Percentiles rank a stretch among this genome's conserved stretches.
phyloP scores from a whole-genome alignment of 2,888 invertebrate genomes.

The Standfussiana lucernea region DNA sequence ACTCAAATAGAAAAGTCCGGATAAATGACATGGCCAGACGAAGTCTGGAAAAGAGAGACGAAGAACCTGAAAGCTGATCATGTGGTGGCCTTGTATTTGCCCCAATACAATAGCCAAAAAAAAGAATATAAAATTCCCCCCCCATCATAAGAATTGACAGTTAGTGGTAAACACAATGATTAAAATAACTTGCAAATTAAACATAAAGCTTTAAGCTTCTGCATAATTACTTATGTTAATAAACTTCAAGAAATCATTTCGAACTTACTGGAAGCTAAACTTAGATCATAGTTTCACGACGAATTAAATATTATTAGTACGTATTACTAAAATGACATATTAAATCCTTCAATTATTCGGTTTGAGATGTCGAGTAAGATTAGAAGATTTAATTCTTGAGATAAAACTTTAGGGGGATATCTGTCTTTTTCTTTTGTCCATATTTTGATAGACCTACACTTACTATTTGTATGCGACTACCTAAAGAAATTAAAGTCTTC shows the following conservation, averaged over 20 bases:
- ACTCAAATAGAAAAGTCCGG: background rate
- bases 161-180: background rate
- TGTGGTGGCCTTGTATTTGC: background rate
- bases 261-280: background rate
- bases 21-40: background rate
- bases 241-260: background rate
- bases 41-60: too few relatives aligned
- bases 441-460: background rate
- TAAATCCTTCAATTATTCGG: conserved; percentile 51
- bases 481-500: background rate
- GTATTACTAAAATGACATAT: conserved; percentile 34
- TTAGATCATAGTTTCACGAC: conserved; percentile 22
- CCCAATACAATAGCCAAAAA: background rate
- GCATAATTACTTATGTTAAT: conserved; percentile 2
- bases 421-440: background rate
- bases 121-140: background rate
- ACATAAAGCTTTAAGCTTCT: background rate
- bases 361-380: conserved; percentile 48
- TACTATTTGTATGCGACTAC: background rate
- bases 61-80: background rate
- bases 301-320: conserved; percentile 29
- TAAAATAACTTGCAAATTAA: background rate
- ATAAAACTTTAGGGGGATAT: background rate
- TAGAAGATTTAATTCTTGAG: conserved; percentile 22
- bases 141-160: background rate